Evolutionary conservation across 2,888 invertebrate species (phyloP).

Genomic region (Lamellibrachia columna): DNA sequence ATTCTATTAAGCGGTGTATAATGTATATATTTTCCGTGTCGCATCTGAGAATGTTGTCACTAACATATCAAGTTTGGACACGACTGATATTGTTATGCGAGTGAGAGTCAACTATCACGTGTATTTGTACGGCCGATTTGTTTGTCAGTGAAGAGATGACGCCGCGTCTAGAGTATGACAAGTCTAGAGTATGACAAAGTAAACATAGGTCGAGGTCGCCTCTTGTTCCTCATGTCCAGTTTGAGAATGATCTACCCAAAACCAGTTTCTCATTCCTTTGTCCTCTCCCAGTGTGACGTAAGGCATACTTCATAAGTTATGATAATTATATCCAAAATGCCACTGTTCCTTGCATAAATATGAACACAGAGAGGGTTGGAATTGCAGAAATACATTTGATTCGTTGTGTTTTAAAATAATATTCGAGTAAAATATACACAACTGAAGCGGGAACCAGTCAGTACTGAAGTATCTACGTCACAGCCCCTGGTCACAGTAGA

Average conservation of each 20-base stretch:
- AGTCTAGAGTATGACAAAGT: neutral
- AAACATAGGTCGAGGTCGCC: neutral
- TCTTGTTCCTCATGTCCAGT: neutral
- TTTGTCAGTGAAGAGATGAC: neutral
- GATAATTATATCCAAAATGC: neutral
- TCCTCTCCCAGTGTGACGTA: neutral
- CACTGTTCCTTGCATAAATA: neutral
- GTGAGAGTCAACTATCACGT: neutral
- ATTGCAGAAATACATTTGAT: too few species aligned
- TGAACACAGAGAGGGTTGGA: too few species aligned
- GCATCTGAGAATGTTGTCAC: too few species aligned
- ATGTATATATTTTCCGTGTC: too few species aligned
- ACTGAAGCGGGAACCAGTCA: too few species aligned
- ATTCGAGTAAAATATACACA: too few species aligned
- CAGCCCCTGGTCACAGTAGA: too few species aligned
- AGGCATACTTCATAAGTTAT: neutral
- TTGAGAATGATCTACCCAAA: neutral
- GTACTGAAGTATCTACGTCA: too few species aligned
- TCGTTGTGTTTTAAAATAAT: too few species aligned
- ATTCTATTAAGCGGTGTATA: too few species aligned
- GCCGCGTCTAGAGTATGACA: neutral
- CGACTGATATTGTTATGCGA: neutral
- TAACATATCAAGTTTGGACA: neutral
- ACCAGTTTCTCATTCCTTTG: neutral
- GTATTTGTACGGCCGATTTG: neutral